Conservation (phyloP, 2,888 invertebrate species). For the Tanypteryx hageni region DNA sequence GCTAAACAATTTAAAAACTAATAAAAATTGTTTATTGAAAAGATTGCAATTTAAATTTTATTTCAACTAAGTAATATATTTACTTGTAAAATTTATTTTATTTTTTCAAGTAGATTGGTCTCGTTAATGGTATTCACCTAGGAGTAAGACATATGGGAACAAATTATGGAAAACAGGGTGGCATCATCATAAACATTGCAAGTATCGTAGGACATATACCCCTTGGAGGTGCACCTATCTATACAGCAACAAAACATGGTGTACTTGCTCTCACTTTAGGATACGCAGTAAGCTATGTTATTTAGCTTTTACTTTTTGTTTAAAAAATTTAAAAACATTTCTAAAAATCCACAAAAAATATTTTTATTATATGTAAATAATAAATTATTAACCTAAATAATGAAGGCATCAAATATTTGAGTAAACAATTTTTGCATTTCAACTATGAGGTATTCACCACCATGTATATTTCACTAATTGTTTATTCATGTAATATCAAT, state of each 20-base stretch:
- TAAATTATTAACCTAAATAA: no score
- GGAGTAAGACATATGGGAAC: slow-evolving; percentile 60
- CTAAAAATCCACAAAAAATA: background rate
- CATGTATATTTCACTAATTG: no score
- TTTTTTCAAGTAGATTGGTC: background rate
- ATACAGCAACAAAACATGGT: slow-evolving; percentile 51
- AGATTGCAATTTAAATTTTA: no score
- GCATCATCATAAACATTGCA: slow-evolving; percentile 42
- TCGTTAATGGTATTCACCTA: slow-evolving; percentile 13
- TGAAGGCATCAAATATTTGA: no score
- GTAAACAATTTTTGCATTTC: no score
- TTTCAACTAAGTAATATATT: no score
- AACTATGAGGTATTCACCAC: no score
- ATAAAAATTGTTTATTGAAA: no score
- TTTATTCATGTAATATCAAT: no score
- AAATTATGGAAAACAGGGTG: slow-evolving; percentile 41
- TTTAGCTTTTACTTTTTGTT: background rate
- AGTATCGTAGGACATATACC: background rate
- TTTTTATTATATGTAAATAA: background rate
- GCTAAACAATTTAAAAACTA: no score
- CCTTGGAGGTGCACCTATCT: background rate
- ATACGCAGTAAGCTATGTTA: slow-evolving; percentile 17
- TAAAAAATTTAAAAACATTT: background rate
- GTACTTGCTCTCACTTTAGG: background rate
- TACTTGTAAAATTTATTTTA: background rate